Conservation (phyloP, 2,888 invertebrate genomes). For the Gerosis bhagava region DNA sequence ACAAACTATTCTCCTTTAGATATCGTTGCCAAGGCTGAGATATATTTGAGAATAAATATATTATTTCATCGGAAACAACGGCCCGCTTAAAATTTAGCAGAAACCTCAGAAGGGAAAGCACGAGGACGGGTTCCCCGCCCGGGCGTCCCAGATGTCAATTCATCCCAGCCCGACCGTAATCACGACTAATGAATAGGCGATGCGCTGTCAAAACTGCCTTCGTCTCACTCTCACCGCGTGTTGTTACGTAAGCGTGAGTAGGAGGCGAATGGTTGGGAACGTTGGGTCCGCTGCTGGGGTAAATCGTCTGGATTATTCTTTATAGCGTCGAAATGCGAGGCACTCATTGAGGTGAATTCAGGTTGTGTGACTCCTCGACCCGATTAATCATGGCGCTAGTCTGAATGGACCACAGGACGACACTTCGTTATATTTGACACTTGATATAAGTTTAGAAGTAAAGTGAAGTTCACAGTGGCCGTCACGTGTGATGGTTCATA, state of each 20-base stretch:
- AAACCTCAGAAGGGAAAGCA: slow-evolving; percentile 70
- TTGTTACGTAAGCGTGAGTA: slow-evolving; percentile 48
- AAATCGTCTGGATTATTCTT: slow-evolving; percentile 73
- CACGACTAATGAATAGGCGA: slow-evolving; percentile 78
- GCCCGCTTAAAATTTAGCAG: slow-evolving; percentile 66
- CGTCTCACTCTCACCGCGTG: slow-evolving; percentile 55
- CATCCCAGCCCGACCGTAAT: slow-evolving; percentile 66
- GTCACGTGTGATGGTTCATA: no score
- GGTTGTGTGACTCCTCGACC: slow-evolving; percentile 70
- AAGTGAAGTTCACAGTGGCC: slow-evolving; percentile 11
- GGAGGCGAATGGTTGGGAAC: slow-evolving; percentile 47
- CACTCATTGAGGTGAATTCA: slow-evolving; percentile 73
- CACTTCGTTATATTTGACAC: slow-evolving; percentile 38
- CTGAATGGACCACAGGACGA: slow-evolving; percentile 48
- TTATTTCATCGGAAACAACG: slow-evolving; percentile 49
- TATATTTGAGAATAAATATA: no score
- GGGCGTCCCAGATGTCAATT: slow-evolving; percentile 76
- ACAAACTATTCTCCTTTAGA: slow-evolving; percentile 13
- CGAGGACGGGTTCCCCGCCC: slow-evolving; percentile 58
- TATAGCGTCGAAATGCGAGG: slow-evolving; percentile 75
- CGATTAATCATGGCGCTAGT: slow-evolving; percentile 63
- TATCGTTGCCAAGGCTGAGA: neutral
- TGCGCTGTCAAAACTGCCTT: slow-evolving; percentile 52
- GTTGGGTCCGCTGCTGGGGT: slow-evolving; percentile 61
- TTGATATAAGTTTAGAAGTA: slow-evolving; percentile 11